phyloP scores from a whole-genome alignment of 2,888 invertebrate genomes.

The Malacosoma neustria region DNA sequence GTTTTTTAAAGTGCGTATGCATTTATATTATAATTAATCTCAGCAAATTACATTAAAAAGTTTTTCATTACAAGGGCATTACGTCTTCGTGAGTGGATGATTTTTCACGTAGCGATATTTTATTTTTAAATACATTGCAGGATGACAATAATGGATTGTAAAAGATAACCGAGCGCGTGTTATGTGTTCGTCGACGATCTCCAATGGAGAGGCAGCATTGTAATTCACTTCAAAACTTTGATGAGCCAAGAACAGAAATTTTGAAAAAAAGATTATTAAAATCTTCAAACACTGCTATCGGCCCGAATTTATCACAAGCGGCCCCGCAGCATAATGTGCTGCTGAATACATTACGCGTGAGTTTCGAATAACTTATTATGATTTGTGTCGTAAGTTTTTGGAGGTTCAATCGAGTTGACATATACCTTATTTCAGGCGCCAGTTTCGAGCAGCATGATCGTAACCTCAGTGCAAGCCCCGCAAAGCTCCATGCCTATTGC shows the following conservation, averaged over 20 bases:
- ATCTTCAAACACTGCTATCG: slow-evolving; percentile 41
- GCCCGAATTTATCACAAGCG: slow-evolving; percentile 41
- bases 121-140: slow-evolving; percentile 63
- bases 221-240: slow-evolving; percentile 72
- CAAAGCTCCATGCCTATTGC: slow-evolving; percentile 62
- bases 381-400: slow-evolving; percentile 1
- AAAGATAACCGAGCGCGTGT: slow-evolving; percentile 52
- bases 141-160: slow-evolving; percentile 49
- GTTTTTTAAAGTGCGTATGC: slow-evolving; percentile 10
- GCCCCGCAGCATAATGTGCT: slow-evolving; percentile 60
- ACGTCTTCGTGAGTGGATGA: slow-evolving; percentile 27
- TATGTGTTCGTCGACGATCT: slow-evolving; percentile 50
- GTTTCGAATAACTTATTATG: slow-evolving; percentile 22
- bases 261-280: slow-evolving; percentile 70
- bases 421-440: slow-evolving; percentile 50
- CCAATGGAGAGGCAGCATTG: slow-evolving; percentile 67
- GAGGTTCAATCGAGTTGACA: neutral
- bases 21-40: slow-evolving; percentile 14
- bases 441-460: slow-evolving; percentile 68
- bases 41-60: slow-evolving; percentile 13
- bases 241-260: slow-evolving; percentile 65
- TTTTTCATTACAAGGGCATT: slow-evolving; percentile 22
- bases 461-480: slow-evolving; percentile 62
- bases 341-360: slow-evolving; percentile 63
- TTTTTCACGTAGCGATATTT: slow-evolving; percentile 53